A percentile compares a stretch with the other conserved stretches of the same genome.
Conservation (phyloP, 2,888 invertebrate species). For the Euclidia mi region DNA sequence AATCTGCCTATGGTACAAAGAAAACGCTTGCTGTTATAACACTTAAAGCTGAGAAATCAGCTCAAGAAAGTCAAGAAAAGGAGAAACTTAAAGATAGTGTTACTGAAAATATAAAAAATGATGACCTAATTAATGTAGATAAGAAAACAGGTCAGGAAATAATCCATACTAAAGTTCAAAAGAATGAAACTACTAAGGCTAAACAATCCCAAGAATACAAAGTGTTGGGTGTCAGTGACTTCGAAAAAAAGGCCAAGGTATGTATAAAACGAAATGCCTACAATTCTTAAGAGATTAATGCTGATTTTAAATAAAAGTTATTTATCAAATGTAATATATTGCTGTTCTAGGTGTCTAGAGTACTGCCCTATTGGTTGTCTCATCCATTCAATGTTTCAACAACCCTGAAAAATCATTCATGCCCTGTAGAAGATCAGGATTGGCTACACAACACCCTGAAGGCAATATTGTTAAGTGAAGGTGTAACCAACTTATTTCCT, state of each 20-base stretch:
- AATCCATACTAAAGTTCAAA: slow-evolving; percentile 37
- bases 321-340: slow-evolving; percentile 13
- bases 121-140: background rate
- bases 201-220: slow-evolving; percentile 87
- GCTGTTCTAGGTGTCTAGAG: slow-evolving; percentile 91
- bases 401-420: slow-evolving; percentile 90
- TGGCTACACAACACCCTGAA: slow-evolving; percentile 92
- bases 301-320: too few species aligned
- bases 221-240: slow-evolving; percentile 92
- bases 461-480: slow-evolving; percentile 91
- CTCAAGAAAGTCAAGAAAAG: slow-evolving; percentile 14
- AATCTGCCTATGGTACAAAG: slow-evolving; percentile 69
- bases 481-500: slow-evolving; percentile 95
- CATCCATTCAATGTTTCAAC: slow-evolving; percentile 94
- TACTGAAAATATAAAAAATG: background rate
- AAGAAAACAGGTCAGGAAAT: slow-evolving; percentile 35
- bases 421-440: slow-evolving; percentile 88
- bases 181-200: slow-evolving; percentile 37
- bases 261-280: slow-evolving; percentile 2
- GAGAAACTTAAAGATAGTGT: background rate
- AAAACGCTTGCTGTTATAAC: slow-evolving; percentile 65
- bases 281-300: too few species aligned
- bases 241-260: slow-evolving; percentile 89
- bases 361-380: slow-evolving; percentile 96
- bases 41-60: slow-evolving; percentile 53